A percentile compares a stretch with the other conserved stretches of the same genome.
Evolutionary conservation across 2,797 vertebrate genomes (phyloP).

Genomic region (Gymnopithys bicolor): DNA sequence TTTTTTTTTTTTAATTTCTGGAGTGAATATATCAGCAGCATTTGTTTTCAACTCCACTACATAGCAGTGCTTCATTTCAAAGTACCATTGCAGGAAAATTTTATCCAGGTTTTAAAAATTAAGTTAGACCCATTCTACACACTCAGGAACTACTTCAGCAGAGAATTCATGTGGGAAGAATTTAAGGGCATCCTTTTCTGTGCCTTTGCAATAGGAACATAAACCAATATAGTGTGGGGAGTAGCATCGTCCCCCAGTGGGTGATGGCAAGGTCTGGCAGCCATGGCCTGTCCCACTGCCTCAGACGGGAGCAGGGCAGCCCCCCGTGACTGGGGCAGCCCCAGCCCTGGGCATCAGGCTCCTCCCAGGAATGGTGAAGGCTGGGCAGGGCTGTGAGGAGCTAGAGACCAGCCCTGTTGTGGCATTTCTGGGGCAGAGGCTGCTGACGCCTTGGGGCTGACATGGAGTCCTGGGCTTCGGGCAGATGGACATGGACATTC

Average conservation of each 20-base stretch:
- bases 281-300: accelerated
- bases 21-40: background rate
- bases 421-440: accelerated
- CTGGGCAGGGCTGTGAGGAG: background rate
- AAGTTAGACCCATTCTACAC: background rate
- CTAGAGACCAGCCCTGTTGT: accelerated
- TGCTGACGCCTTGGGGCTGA: background rate
- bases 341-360: accelerated
- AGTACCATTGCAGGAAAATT: background rate
- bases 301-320: background rate
- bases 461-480: no score
- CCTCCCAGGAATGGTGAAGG: background rate
- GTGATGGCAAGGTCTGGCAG: background rate
- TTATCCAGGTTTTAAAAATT: background rate
- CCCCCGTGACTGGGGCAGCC: background rate
- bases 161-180: background rate
- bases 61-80: background rate
- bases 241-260: accelerated
- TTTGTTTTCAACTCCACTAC: background rate
- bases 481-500: background rate
- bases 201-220: background rate
- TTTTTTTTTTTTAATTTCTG: background rate
- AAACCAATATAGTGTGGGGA: background rate
- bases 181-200: background rate
- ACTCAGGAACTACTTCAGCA: background rate